A percentile compares a stretch with the other conserved stretches of the same genome.
These are phyloP conservation scores for Argyra leucocephala DNA, from an alignment of 2,888 invertebrate genomes.

Conservation along the genomic window DNA sequence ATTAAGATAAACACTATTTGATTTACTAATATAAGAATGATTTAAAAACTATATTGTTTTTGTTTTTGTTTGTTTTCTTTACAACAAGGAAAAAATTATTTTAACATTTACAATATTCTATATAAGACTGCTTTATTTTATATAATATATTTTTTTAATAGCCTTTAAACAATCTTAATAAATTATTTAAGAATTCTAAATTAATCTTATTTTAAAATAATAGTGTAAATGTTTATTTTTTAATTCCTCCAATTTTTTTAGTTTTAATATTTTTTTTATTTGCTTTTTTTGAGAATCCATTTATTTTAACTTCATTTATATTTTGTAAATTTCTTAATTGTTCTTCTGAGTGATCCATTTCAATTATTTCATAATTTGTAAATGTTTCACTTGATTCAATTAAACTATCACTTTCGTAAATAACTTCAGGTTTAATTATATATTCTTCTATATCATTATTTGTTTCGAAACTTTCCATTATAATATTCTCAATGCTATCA, in stretches of 20 bases:
- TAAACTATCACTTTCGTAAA: not conserved
- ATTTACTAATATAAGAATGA: too few relatives aligned
- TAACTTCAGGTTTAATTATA: not conserved
- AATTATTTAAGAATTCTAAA: too few relatives aligned
- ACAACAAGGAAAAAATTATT: too few relatives aligned
- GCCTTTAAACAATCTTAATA: too few relatives aligned
- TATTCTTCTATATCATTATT: not conserved
- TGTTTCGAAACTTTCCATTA: not conserved
- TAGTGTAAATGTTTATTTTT: not conserved
- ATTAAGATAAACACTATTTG: too few relatives aligned
- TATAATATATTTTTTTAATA: too few relatives aligned
- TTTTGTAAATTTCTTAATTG: not conserved
- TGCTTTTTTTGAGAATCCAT: not conserved
- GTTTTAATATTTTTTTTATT: not conserved
- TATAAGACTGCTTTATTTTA: too few relatives aligned
- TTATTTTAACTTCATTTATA: not conserved
- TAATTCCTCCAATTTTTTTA: not conserved
- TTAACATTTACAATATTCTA: too few relatives aligned
- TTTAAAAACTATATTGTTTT: too few relatives aligned
- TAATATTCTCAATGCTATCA: not conserved
- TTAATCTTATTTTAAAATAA: too few relatives aligned
- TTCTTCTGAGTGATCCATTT: not conserved
- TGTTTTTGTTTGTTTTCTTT: too few relatives aligned
- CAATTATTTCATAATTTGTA: not conserved
- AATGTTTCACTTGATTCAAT: not conserved